Evolutionary conservation across 2,113 vertebrate genomes (phyloP), one percentile per base, ranked within the genome.

Genomic region (Fregetta grallaria): DNA sequence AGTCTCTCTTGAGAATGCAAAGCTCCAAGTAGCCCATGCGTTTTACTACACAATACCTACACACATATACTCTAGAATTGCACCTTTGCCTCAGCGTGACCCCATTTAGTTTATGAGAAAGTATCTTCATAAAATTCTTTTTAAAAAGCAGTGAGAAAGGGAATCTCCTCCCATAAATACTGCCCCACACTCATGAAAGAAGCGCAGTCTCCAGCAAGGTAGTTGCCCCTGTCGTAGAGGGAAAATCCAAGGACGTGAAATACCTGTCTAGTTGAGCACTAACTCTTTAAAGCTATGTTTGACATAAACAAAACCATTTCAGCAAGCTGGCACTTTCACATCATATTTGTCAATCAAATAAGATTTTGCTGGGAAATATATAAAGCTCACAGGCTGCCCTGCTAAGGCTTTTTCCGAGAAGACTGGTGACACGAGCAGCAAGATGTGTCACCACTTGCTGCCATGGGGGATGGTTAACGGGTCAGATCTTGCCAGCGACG

Each of bases 21-120:
- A 75, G 36, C 52, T 81, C 32, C n/a, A 81, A 84, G 61, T 9
- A 63, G 55, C 44, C 53, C 74, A 80, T 29, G 34, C 89, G 50
- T 14, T 77, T 50, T 73, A 40, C 22, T 47, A 4, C 7, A 47
- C 18, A 70, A 27, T 66, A 74, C 4, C 50, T 62, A 34, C 21
- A 52, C 8, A 68, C 1, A 20, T 4, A 63, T 4, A 36, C 26
- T 72, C 67, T 19, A 66, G 38, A 90, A 78, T 1, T 63, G 17
- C n/a, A 94, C 32, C 44, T 61, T 53, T 72, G 71, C 88, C 86
- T 92, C 80, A 95, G 75, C 73, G 86, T 89, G 83, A 96, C 59
- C 29, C 34, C 15, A 90, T 92, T 90, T 71, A 75, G 40, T 83
- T 96, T 93, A 94, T 18, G 36, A 82, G 77, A 95, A 91, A 62